Conservation (phyloP, 1,140 invertebrate species). For the Drosophila biarmipes region DNA sequence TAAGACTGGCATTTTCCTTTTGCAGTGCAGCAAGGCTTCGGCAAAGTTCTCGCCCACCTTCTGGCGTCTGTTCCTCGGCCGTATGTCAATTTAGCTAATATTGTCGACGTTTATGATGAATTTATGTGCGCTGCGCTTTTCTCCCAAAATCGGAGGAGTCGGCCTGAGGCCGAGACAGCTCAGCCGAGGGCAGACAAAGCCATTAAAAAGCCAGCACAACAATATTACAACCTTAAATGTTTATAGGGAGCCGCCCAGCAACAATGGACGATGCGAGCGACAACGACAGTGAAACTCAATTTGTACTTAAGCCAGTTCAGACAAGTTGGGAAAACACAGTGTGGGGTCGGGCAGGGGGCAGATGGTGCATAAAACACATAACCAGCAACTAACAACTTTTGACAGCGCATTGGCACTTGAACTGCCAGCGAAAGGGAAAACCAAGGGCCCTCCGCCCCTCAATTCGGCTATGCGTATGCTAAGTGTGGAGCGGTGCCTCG, state of each 20-base stretch:
- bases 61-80: slow-evolving; percentile 31
- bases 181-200: slow-evolving; percentile 56
- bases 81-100: slow-evolving; percentile 76
- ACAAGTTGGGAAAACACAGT: slow-evolving; percentile 31
- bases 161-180: background rate
- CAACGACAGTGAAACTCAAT: slow-evolving; percentile 66
- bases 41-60: slow-evolving; percentile 27
- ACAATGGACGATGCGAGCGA: slow-evolving; percentile 10
- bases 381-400: slow-evolving; percentile 63
- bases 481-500: background rate
- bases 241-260: slow-evolving; percentile 33
- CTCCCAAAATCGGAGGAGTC: slow-evolving; percentile 19
- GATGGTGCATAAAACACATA: slow-evolving; percentile 32
- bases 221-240: slow-evolving; percentile 66
- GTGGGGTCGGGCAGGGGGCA: background rate
- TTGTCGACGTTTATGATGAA: slow-evolving; percentile 74
- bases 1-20: too few relatives aligned
- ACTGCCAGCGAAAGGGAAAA: slow-evolving; percentile 32
- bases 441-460: background rate
- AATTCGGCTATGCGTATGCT: slow-evolving; percentile 13
- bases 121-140: slow-evolving; percentile 69
- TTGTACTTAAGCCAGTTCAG: slow-evolving; percentile 65
- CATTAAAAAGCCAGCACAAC: slow-evolving; percentile 67
- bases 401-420: slow-evolving; percentile 73
- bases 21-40: slow-evolving; percentile 6